Percentiles rank a stretch among this genome's conserved stretches.
Evolutionary conservation across 1,140 invertebrate genomes (phyloP).

Genomic region (Lerema accius): DNA sequence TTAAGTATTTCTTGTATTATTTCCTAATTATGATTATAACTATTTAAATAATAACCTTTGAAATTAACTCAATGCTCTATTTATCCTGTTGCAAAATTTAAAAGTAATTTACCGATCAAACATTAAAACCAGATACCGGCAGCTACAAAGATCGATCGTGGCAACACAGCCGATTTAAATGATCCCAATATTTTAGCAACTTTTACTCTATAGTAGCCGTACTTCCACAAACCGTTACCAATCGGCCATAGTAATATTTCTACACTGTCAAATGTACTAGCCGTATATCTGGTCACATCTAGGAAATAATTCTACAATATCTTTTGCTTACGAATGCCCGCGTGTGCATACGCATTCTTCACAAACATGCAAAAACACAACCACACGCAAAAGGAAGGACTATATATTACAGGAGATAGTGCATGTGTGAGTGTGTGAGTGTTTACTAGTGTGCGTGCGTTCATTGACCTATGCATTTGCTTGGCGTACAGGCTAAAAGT

Average conservation of each 20-base stretch:
- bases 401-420: slow-evolving; percentile 53
- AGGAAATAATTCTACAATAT: slow-evolving; percentile 82
- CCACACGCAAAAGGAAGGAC: slow-evolving; percentile 56
- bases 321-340: slow-evolving; percentile 65
- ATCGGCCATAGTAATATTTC: slow-evolving; percentile 47
- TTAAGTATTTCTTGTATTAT: no score
- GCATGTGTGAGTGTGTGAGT: slow-evolving; percentile 53
- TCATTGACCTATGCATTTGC: slow-evolving; percentile 78
- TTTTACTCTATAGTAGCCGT: slow-evolving; percentile 26
- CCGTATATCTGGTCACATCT: slow-evolving; percentile 70
- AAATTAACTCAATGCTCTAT: no score
- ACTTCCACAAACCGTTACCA: slow-evolving; percentile 38
- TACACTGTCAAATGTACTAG: slow-evolving; percentile 38
- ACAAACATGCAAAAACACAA: slow-evolving; percentile 77
- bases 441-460: slow-evolving; percentile 70
- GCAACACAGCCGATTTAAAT: slow-evolving; percentile 15
- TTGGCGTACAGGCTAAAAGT: slow-evolving; percentile 79
- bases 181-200: slow-evolving; percentile 30
- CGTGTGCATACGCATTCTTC: slow-evolving; percentile 77
- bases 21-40: no score
- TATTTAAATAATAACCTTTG: no score
- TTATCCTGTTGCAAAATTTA: slow-evolving; percentile 4
- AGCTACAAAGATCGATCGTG: slow-evolving; percentile 22
- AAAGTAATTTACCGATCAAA: slow-evolving; percentile 11
- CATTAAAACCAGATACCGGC: slow-evolving; percentile 16